Evolutionary conservation across 2,888 invertebrate species (phyloP).

Genomic region (Orgyia antiqua): DNA sequence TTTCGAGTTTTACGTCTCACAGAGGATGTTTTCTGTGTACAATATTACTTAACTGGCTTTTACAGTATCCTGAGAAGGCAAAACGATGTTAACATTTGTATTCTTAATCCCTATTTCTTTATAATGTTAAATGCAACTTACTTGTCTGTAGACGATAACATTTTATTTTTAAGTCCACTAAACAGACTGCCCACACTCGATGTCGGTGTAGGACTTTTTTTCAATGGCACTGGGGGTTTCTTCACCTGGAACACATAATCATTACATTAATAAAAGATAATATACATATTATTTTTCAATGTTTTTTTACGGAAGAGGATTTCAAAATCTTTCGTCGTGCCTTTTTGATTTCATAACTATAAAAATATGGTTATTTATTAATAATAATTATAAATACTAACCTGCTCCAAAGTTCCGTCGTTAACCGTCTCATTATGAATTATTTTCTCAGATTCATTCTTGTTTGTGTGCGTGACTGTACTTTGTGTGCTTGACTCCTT

Average conservation of each 20-base stretch:
- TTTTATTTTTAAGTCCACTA: conserved; percentile 80
- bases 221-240: conserved; percentile 82
- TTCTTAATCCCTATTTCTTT: no score
- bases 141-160: conserved; percentile 74
- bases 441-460: conserved; percentile 59
- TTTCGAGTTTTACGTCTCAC: no score
- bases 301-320: no score
- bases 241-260: conserved; percentile 43
- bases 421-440: conserved; percentile 50
- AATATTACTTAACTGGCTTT: no score
- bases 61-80: no score
- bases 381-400: conserved; percentile 33
- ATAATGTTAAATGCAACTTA: no score
- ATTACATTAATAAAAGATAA: neutral
- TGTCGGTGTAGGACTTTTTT: conserved; percentile 81
- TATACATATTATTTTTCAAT: no score
- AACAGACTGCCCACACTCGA: conserved; percentile 73
- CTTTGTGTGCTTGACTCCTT: conserved; percentile 60
- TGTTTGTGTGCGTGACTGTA: conserved; percentile 60
- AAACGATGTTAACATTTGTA: neutral
- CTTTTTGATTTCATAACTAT: no score
- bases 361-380: neutral
- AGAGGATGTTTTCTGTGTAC: no score
- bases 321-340: no score
- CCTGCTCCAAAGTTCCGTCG: conserved; percentile 57